Evolutionary conservation across 2,797 vertebrate species (phyloP).

Genomic region (Acipenser ruthenus): DNA sequence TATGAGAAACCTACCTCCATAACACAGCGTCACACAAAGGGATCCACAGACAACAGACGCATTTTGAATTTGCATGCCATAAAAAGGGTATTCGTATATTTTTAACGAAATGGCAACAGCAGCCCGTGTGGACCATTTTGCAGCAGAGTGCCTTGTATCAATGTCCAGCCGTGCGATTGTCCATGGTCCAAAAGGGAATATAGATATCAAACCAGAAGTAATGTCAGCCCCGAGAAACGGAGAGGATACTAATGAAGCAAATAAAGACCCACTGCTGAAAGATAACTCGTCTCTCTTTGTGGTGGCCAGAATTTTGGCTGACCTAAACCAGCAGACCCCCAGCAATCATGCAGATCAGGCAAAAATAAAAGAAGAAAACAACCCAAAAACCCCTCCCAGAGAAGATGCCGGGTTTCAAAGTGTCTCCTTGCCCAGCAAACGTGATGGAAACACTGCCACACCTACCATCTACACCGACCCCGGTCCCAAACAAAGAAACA

Average conservation of each 20-base stretch:
- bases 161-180: constrained; percentile 94
- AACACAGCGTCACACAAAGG: constrained; percentile 57
- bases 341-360: constrained; percentile 60
- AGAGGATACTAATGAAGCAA: constrained; percentile 63
- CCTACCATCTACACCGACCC: constrained; percentile 76
- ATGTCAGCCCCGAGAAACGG: constrained; percentile 52
- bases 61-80: constrained; percentile 54
- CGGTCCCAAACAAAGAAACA: constrained; percentile 87
- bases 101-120: constrained; percentile 70
- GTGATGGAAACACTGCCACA: constrained; percentile 79
- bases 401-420: constrained; percentile 49
- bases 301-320: constrained; percentile 91
- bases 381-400: constrained; percentile 46
- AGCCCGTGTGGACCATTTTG: constrained; percentile 85
- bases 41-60: constrained; percentile 51
- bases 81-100: constrained; percentile 36
- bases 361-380: constrained; percentile 63
- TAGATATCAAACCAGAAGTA: constrained; percentile 61
- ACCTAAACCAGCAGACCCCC: constrained; percentile 90
- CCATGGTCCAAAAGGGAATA: constrained; percentile 70
- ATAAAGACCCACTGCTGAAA: constrained; percentile 64
- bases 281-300: constrained; percentile 88
- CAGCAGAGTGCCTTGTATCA: constrained; percentile 97
- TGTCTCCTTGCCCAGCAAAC: constrained; percentile 32
- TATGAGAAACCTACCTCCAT: constrained; percentile 57